Percentiles rank a stretch among this genome's conserved stretches.
phyloP scores from a whole-genome alignment of 92 coral and sea anemone species.

The Paramuricea clavata region DNA sequence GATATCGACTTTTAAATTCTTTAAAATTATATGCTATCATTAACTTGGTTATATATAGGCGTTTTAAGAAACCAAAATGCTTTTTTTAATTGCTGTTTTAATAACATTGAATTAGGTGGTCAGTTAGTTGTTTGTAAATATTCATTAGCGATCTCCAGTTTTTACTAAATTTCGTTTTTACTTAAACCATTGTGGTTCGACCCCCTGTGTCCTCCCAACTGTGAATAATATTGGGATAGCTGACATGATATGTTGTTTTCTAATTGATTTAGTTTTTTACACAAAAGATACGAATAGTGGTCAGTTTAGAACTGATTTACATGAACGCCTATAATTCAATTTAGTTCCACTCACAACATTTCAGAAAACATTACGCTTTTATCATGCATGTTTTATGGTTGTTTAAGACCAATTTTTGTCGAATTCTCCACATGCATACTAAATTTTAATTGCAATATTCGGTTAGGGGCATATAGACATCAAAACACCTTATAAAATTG shows the following conservation, averaged over 20 bases:
- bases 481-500: too few species aligned
- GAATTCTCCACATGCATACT: neutral
- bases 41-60: neutral
- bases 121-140: neutral
- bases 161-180: neutral
- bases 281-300: neutral
- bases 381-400: neutral
- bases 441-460: neutral
- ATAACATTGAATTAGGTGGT: neutral
- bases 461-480: too few species aligned
- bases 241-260: neutral
- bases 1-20: neutral
- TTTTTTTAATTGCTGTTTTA: neutral
- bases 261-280: neutral
- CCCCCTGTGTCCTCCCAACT: neutral
- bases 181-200: neutral
- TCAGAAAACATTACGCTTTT: neutral
- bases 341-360: neutral
- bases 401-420: too few species aligned
- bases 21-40: neutral
- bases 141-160: neutral
- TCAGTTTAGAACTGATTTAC: neutral
- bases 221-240: neutral
- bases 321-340: neutral
- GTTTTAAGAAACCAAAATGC: neutral